These are phyloP conservation scores for Nebria ingens DNA, from an alignment of 1,140 invertebrate genomes.

Conservation along the genomic window DNA sequence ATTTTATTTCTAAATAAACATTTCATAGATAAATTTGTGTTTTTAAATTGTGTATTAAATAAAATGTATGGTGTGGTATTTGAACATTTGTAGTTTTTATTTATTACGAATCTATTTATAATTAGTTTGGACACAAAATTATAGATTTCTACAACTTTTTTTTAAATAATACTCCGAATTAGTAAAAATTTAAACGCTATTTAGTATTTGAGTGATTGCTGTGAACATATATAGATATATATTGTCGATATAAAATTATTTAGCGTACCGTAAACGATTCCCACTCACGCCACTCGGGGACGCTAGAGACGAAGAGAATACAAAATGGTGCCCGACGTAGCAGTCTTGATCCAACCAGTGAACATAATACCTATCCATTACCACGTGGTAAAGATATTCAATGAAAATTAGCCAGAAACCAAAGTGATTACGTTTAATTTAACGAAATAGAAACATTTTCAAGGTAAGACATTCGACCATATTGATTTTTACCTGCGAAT, in stretches of 20 bases:
- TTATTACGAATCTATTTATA: background rate
- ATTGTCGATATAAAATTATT: too few species aligned
- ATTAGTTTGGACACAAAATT: too few species aligned
- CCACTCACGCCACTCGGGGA: too few species aligned
- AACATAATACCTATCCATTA: background rate
- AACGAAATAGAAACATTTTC: background rate
- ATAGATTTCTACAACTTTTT: too few species aligned
- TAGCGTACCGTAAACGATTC: too few species aligned
- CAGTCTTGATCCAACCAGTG: background rate
- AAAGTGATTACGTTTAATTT: background rate
- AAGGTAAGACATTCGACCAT: slow-evolving; percentile 1
- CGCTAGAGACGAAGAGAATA: background rate
- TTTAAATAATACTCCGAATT: too few species aligned
- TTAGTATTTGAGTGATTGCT: too few species aligned
- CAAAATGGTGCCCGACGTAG: background rate
- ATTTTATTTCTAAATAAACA: slow-evolving; percentile 18
- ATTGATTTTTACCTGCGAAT: background rate
- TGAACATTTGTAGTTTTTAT: background rate
- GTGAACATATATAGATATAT: too few species aligned
- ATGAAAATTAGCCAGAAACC: background rate
- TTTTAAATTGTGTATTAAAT: background rate
- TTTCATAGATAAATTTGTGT: slow-evolving; percentile 5
- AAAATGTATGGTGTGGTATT: background rate
- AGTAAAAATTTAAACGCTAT: too few species aligned
- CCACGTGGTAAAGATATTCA: slow-evolving; percentile 1